These are phyloP conservation scores for Akabosia matsudoensis DNA, from an alignment of 1,140 invertebrate genomes.

Conservation along the genomic window DNA sequence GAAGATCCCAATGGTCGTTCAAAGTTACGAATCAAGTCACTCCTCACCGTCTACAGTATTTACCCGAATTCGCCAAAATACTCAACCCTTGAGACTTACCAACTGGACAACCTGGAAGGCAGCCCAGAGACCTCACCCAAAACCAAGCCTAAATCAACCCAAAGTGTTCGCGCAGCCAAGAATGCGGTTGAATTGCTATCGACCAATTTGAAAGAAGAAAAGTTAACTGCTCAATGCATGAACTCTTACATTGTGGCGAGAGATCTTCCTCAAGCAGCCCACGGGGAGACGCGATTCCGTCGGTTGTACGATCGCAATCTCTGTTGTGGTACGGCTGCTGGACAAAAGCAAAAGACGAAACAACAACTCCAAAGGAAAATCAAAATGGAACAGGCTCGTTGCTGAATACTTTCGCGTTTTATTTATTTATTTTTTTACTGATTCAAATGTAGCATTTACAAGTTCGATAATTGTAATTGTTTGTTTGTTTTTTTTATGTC, in stretches of 20 bases:
- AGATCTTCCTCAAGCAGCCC: neutral
- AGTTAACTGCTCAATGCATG: neutral
- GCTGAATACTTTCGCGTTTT: neutral
- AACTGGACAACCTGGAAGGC: neutral
- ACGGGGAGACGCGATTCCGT: neutral
- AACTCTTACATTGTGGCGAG: neutral
- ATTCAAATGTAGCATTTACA: neutral
- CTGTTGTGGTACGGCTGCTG: neutral
- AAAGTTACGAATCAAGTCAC: neutral
- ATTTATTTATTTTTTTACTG: neutral
- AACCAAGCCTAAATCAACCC: neutral
- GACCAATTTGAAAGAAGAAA: slow-evolving; percentile 15
- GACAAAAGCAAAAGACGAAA: neutral
- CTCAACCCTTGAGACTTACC: neutral
- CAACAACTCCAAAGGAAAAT: neutral
- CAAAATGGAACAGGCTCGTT: slow-evolving; percentile 9
- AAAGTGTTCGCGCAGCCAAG: neutral
- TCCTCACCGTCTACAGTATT: slow-evolving; percentile 14
- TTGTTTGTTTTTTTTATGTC: too few species aligned
- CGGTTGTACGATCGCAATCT: neutral
- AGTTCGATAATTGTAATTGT: neutral
- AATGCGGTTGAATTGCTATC: neutral
- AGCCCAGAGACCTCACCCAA: neutral
- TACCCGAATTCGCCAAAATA: neutral
- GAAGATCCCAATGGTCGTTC: neutral